Conservation (phyloP, 2,888 invertebrate species). For the Uloborus plumipes region DNA sequence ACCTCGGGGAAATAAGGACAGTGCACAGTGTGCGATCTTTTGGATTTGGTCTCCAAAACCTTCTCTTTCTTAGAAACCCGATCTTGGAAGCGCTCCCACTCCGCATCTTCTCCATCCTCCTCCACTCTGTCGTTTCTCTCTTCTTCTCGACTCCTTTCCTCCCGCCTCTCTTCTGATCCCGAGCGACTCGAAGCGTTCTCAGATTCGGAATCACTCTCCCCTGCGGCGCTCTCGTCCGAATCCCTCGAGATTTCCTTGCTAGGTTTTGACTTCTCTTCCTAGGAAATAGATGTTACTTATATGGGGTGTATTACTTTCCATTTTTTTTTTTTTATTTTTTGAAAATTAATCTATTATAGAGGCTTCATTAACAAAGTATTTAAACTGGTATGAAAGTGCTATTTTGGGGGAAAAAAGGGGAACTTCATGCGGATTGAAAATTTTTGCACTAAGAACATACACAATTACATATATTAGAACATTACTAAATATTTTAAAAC, state of each 20-base stretch:
- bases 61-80: conserved; percentile 87
- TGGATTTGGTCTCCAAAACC: conserved; percentile 90
- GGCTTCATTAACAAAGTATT: too few species aligned
- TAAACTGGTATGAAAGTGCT: too few species aligned
- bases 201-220: conserved; percentile 39
- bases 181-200: conserved; percentile 16
- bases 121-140: conserved; percentile 27
- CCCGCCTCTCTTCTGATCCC: conserved; percentile 21
- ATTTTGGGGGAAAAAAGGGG: too few species aligned
- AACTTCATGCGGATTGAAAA: too few species aligned
- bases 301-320: too few species aligned
- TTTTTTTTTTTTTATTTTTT: too few species aligned
- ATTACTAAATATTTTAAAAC: too few species aligned
- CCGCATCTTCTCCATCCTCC: conserved; percentile 78
- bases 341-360: too few species aligned
- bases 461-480: too few species aligned
- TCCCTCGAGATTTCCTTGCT: conserved; percentile 22
- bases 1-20: conserved; percentile 94
- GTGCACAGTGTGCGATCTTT: conserved; percentile 95
- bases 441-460: too few species aligned
- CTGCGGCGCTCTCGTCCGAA: conserved; percentile 36
- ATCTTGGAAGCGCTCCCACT: conserved; percentile 94
- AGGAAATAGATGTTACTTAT: not conserved
- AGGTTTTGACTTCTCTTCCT: conserved; percentile 7
- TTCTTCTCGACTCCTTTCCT: not conserved